These are phyloP conservation scores for Erpobdella octoculata DNA, from an alignment of 2,888 invertebrate species.

Conservation along the genomic window DNA sequence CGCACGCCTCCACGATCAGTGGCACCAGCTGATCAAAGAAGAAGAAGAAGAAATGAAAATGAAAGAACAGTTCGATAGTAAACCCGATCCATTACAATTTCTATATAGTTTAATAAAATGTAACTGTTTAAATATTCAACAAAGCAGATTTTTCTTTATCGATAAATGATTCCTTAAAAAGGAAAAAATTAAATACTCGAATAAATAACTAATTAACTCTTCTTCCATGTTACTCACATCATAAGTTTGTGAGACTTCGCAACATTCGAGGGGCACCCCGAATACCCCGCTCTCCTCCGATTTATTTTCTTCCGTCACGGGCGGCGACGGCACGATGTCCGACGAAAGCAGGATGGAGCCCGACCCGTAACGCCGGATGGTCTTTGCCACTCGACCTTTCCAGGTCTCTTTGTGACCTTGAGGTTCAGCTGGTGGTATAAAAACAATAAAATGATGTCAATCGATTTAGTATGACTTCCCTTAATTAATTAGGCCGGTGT, in stretches of 20 bases:
- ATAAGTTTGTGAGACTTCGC: conserved; percentile 60
- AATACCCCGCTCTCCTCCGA: conserved; percentile 54
- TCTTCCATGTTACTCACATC: conserved; percentile 43
- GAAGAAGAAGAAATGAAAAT: background rate
- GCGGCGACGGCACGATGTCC: background rate
- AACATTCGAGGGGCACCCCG: conserved; percentile 76
- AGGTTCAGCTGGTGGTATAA: background rate
- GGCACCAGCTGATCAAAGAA: conserved; percentile 63
- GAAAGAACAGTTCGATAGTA: background rate
- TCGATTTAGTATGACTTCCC: no score
- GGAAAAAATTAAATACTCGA: no score
- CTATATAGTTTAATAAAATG: no score
- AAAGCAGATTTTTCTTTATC: background rate
- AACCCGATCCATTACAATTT: background rate
- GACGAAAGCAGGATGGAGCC: conserved; percentile 37
- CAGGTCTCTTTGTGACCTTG: conserved; percentile 60
- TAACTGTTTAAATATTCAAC: no score
- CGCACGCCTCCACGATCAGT: conserved; percentile 79
- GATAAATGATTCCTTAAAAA: no score
- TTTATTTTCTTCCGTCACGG: conserved; percentile 30
- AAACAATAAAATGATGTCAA: background rate
- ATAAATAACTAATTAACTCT: background rate
- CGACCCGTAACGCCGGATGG: conserved; percentile 54
- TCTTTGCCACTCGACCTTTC: conserved; percentile 72
- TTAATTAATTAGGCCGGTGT: no score